Percentiles rank a stretch among this genome's conserved stretches.
Evolutionary conservation across 2,113 vertebrate genomes (phyloP).

Genomic region (Vombatus ursinus): DNA sequence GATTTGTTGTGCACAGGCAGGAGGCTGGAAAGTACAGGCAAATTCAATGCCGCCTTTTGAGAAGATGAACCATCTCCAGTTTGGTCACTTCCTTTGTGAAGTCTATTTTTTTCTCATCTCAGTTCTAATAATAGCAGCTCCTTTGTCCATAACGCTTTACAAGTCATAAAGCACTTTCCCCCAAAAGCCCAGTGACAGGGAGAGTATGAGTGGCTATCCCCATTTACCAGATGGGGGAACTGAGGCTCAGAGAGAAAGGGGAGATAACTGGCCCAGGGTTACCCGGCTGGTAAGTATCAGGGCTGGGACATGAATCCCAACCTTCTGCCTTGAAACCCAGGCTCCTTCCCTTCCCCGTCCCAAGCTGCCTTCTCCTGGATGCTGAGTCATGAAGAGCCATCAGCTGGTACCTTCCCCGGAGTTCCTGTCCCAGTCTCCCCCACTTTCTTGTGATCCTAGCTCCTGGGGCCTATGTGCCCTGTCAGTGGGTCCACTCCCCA

Average conservation of each 20-base stretch:
- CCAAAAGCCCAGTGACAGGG: neutral
- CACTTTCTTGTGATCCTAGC: too few species aligned
- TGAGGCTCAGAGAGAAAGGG: neutral
- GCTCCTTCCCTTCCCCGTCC: neutral
- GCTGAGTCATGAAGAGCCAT: neutral
- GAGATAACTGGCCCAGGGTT: too few species aligned
- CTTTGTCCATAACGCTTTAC: neutral
- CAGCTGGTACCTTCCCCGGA: neutral
- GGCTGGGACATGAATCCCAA: neutral
- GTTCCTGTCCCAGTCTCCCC: neutral
- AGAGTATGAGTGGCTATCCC: neutral
- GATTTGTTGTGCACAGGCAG: neutral
- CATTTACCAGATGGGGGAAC: neutral
- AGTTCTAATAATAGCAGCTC: neutral
- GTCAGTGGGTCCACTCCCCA: neutral
- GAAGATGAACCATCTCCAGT: neutral
- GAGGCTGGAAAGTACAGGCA: neutral
- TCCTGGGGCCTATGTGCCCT: neutral
- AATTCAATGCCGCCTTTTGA: neutral
- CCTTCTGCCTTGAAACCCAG: neutral
- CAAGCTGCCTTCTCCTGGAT: neutral
- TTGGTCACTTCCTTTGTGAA: neutral
- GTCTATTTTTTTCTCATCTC: neutral
- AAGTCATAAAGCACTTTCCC: neutral
- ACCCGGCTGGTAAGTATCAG: too few species aligned